Percentiles rank a stretch among this genome's conserved stretches.
Evolutionary conservation across 2,113 vertebrate genomes (phyloP).

Genomic region (Paraplagusia blochii): DNA sequence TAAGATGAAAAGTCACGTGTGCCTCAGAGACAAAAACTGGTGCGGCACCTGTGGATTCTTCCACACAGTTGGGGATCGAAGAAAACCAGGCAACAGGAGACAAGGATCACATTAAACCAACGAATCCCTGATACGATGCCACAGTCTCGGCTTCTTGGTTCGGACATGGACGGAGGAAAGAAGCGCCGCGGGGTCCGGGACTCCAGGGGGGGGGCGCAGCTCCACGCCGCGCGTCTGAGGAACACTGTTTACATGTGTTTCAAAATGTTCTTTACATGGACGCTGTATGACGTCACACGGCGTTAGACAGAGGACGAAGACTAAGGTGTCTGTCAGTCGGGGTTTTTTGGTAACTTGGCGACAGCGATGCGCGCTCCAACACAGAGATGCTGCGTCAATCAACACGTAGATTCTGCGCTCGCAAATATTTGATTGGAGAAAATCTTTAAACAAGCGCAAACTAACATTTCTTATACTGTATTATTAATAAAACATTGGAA

Average conservation of each 20-base stretch:
- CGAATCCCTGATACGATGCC: background rate
- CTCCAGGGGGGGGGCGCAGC: no score
- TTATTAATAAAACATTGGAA: no score
- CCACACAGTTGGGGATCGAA: slow-evolving; percentile 1
- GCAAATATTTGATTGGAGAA: background rate
- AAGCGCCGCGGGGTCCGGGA: no score
- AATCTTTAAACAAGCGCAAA: background rate
- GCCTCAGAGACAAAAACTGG: background rate
- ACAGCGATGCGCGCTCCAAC: slow-evolving; percentile 36
- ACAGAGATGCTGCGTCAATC: background rate
- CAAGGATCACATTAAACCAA: slow-evolving; percentile 3
- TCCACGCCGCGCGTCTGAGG: background rate
- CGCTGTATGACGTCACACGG: slow-evolving; percentile 15
- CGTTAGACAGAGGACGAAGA: background rate
- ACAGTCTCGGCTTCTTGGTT: background rate
- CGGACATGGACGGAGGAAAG: no score
- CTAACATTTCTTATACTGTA: no score
- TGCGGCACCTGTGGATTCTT: slow-evolving; percentile 36
- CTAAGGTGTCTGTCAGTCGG: slow-evolving; percentile 57
- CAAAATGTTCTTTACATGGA: background rate
- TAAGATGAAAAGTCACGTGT: background rate
- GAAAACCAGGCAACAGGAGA: background rate
- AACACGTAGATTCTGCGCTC: slow-evolving; percentile 3
- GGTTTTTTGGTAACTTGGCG: slow-evolving; percentile 47
- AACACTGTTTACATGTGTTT: background rate